Evolutionary conservation across 2,797 vertebrate species (phyloP), one percentile per base, ranked within the genome.

Genomic region (Antennarius maculatus): DNA sequence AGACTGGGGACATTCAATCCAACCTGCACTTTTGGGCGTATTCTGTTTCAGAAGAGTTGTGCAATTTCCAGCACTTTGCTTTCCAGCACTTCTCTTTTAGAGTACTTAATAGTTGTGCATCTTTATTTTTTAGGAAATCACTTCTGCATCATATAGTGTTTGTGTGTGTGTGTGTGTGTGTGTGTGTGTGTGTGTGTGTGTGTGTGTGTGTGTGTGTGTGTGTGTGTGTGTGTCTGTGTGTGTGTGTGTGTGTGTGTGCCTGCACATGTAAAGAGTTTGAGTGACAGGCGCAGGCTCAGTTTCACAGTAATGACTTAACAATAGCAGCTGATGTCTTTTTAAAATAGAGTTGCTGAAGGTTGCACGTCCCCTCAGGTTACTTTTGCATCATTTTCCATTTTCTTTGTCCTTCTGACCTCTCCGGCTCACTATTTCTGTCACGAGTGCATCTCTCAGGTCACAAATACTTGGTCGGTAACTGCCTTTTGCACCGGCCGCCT

Each of bases 331-430:
- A 64, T 69, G 67, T 66, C 65, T 61, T 70, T 73, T 63, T 67
- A 64, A 71, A 82, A 78, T 58, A 66, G 79, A 74, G 66, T 6
- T 47, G 53, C 28, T 77, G 81, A 86, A 87, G 83, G 84, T 87
- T 66, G 81, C 17, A 28, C 6, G n/a, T 81, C 66, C 63, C 81
- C 71, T 55, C 54, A 42, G 76, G 75, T 80, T 66, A 67, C 41
- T 62, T 70, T 43, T 58, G 39, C 69, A 71, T 74, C 42, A 54
- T 74, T 74, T 60, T 37, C 46, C 63, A 69, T 69, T 77, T 69
- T 51, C 71, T 77, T 74, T 65, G 66, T 77, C 74, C 75, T 17
- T 11, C 1, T 10, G 48, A 58, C 80, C 75, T 76, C 78, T 37
- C 56, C 14, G 12, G 31, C 69, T 79, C 64, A 76, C 69, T 72